A percentile compares a stretch with the other conserved stretches of the same genome.
Evolutionary conservation across 2,888 invertebrate genomes (phyloP).

Genomic region (Phengaris alcon): DNA sequence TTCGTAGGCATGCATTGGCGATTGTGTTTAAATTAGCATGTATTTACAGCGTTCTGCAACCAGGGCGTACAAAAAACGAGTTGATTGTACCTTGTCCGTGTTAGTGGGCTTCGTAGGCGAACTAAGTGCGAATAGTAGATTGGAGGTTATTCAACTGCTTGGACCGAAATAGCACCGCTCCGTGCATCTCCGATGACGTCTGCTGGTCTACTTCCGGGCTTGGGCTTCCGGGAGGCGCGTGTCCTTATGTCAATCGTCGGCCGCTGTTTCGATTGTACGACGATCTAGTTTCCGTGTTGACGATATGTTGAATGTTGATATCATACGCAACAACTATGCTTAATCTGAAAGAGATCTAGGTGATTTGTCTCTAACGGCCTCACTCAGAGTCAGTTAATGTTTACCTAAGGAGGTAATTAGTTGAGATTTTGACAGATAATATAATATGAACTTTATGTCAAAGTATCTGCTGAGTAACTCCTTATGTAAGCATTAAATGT

Average conservation of each 20-base stretch:
- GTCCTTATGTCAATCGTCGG: slow-evolving; percentile 38
- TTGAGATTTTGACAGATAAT: too few species aligned
- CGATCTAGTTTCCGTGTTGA: neutral
- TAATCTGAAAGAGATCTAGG: neutral
- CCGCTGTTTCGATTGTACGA: neutral
- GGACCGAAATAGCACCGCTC: slow-evolving; percentile 66
- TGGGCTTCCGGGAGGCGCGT: slow-evolving; percentile 63
- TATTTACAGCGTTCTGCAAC: neutral
- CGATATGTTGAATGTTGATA: neutral
- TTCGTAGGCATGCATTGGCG: slow-evolving; percentile 26
- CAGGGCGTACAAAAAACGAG: slow-evolving; percentile 29
- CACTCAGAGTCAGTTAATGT: too few species aligned
- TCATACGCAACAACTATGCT: neutral
- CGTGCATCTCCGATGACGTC: slow-evolving; percentile 43
- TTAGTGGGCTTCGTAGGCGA: slow-evolving; percentile 57
- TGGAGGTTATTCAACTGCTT: slow-evolving; percentile 79
- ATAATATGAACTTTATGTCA: too few species aligned
- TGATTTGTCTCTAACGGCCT: too few species aligned
- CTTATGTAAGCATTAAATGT: too few species aligned
- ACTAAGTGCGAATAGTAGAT: slow-evolving; percentile 76
- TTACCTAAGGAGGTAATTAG: too few species aligned
- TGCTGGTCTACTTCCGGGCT: slow-evolving; percentile 46
- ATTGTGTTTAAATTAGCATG: slow-evolving; percentile 22
- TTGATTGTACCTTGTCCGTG: slow-evolving; percentile 39
- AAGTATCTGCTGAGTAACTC: too few species aligned